A percentile compares a stretch with the other conserved stretches of the same genome.
phyloP scores from a whole-genome alignment of 2,113 vertebrate genomes.

The Machaerirhynchus nigripectus region DNA sequence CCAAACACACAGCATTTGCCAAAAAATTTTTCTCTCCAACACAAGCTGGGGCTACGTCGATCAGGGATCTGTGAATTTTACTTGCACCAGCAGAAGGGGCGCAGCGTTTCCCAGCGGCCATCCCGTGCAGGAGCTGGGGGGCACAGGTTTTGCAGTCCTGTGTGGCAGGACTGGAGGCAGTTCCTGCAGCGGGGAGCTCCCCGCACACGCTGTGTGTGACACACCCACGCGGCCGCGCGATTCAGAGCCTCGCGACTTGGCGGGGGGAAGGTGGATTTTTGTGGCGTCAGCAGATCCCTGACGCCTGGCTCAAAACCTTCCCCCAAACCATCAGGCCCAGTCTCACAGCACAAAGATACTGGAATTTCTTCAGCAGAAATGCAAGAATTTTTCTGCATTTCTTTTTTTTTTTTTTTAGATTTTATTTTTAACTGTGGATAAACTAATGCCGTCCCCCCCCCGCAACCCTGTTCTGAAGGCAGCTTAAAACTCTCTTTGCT shows the following conservation, averaged over 20 bases:
- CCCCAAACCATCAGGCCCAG: background rate
- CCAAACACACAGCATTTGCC: background rate
- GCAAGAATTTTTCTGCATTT: background rate
- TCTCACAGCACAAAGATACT: background rate
- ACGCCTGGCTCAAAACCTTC: background rate
- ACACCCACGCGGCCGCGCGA: background rate
- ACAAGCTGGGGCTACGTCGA: accelerated
- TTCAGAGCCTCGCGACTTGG: background rate
- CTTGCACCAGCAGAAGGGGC: background rate
- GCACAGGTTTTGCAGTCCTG: background rate
- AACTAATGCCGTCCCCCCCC: background rate
- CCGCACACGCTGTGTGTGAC: background rate
- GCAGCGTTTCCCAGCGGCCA: background rate
- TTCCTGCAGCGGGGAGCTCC: background rate
- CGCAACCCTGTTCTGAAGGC: background rate
- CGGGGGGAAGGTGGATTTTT: background rate
- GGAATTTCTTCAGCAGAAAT: background rate
- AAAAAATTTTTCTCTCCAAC: background rate
- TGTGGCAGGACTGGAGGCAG: background rate
- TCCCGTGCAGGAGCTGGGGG: accelerated
- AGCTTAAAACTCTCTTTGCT: constrained; percentile 37
- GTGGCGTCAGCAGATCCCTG: background rate
- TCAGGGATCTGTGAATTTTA: background rate
- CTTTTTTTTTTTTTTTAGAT: background rate
- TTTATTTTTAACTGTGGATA: background rate